Percentiles rank a stretch among this genome's conserved stretches.
Evolutionary conservation across 2,888 invertebrate genomes (phyloP).

Genomic region (Lymantria monacha): DNA sequence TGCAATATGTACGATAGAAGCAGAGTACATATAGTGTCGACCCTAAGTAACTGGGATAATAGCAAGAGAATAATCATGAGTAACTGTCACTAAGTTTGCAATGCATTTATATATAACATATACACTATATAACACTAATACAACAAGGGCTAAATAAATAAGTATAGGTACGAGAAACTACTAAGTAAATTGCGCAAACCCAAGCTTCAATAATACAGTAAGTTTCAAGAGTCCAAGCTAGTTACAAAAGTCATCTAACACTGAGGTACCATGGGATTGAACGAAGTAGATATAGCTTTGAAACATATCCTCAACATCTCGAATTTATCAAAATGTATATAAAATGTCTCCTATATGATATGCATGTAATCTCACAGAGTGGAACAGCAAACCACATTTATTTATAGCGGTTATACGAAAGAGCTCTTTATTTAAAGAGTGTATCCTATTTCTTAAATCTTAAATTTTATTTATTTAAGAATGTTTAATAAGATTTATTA

Average conservation of each 20-base stretch:
- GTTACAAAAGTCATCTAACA: background rate
- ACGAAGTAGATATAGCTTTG: background rate
- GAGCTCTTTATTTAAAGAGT: background rate
- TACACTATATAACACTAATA: too few species aligned
- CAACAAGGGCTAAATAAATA: background rate
- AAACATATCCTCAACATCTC: constrained; percentile 1
- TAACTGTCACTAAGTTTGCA: too few species aligned
- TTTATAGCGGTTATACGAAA: background rate
- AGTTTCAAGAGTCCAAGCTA: background rate
- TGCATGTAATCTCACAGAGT: constrained; percentile 1
- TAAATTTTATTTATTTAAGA: background rate
- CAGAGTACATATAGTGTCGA: too few species aligned
- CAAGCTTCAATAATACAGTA: background rate
- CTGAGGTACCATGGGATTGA: background rate
- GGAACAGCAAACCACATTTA: background rate
- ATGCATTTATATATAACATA: too few species aligned
- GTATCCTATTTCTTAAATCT: background rate
- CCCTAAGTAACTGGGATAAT: too few species aligned
- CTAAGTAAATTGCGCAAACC: background rate
- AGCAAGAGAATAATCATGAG: too few species aligned
- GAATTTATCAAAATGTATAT: constrained; percentile 3
- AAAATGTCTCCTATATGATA: background rate
- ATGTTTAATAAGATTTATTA: too few species aligned
- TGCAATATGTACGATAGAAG: too few species aligned
- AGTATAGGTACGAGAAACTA: background rate